Conservation (phyloP, 2,113 vertebrate genomes). For the Scomber scombrus region DNA sequence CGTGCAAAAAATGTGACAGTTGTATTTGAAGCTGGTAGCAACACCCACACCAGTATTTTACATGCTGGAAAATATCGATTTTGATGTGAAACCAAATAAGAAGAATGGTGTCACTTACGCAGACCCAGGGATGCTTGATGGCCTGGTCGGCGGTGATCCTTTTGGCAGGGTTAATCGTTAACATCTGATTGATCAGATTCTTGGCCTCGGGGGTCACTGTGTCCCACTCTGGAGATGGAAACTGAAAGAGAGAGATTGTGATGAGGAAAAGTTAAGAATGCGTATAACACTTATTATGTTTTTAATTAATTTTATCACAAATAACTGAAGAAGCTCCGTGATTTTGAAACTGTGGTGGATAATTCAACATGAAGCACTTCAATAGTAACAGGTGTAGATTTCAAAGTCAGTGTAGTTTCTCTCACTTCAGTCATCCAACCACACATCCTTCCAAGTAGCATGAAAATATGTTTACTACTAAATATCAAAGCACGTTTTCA, state of each 20-base stretch:
- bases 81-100: neutral
- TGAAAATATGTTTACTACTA: constrained; percentile 7
- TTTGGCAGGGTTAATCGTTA: constrained; percentile 99
- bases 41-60: neutral
- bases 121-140: constrained; percentile 99
- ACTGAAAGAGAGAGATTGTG: constrained; percentile 81
- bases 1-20: neutral
- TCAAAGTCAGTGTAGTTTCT: neutral
- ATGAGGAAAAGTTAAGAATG: neutral
- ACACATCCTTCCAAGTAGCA: neutral
- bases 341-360: no score
- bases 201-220: constrained; percentile 99
- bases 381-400: neutral
- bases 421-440: neutral
- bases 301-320: neutral
- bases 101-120: constrained; percentile 88
- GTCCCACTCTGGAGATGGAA: constrained; percentile 99
- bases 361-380: no score
- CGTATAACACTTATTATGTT: neutral
- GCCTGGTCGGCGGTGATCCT: constrained; percentile 98
- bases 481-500: constrained; percentile 11
- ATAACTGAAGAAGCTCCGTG: no score
- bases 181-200: constrained; percentile 99
- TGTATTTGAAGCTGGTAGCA: neutral
- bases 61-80: neutral